Evolutionary conservation across 2,797 vertebrate genomes (phyloP), one percentile per base, ranked within the genome.

Genomic region (Anolis apletophallus): DNA sequence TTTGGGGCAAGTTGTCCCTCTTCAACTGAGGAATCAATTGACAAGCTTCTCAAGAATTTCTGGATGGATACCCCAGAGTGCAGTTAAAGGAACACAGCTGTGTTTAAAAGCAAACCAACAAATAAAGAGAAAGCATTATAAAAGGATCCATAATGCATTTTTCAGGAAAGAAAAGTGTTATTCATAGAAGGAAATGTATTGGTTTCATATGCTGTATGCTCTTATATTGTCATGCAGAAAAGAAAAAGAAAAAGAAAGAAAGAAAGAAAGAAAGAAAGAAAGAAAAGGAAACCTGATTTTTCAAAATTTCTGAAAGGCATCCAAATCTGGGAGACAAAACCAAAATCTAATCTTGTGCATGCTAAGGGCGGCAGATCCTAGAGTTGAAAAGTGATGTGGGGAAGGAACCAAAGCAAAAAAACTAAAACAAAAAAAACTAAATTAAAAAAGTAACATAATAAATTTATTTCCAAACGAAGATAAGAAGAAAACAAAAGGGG

Each of bases 281-380:
- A 57, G 13, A 4, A 91, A 87, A 82, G 91, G 23, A 93, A 96
- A 96, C 94, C 46, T 46, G 92, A 94, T 95, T 90, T 54, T 29
- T 16, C 11, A 46, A 46, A 46, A 12, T 29, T 14, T n/a, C 46
- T 71, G 91, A 81, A 92, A 94, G 95, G 95, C 97, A 97, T 97
- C 97, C 96, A 97, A 94, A 96, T 95, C 96, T 95, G 95, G 94
- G 94, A 95, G 95, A 94, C 96, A 96, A 85, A 83, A 96, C 92
- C 95, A 96, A 97, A 97, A 90, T 96, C 88, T 93, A 88, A 67
- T 96, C 94, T 95, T 95, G 95, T 97, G 96, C 98, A 98, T 98
- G 98, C 98, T 97, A 95, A 97, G 95, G 94, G 92, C 94, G 93
- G 91, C 95, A 95, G 94, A 92, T 93, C 96, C 95, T 95, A 90